Base-by-base conservation (phyloP, 2,113 vertebrate genomes). In the Elgaria multicarinata region DNA sequence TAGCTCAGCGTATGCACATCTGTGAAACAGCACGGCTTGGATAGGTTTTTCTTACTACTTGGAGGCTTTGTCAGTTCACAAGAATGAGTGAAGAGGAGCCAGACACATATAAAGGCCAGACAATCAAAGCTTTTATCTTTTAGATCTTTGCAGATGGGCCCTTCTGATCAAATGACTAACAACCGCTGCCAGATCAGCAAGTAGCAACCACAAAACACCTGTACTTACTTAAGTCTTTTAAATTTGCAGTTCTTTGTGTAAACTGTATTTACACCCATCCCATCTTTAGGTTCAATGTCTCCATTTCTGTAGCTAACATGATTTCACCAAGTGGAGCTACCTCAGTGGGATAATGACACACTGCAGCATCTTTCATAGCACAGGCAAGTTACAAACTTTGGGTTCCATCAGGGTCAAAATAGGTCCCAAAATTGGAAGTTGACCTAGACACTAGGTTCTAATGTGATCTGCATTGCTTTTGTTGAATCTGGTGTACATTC, bases 71-170 rank as follows among this genome's bases (percentile, higher is more conserved):
- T 86, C 95, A 94, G 93, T 95, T 92, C 92, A 82, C 6, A 1
- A 96, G 94, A 95, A 94, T 87, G 97, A 98, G 96, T 98, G 97
- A 98, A 97, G 97, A 97, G 94, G 92, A 91, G 96, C 97, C 97
- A 98, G 97, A 97, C 95, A 95, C 69, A 93, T 96, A 93, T 96
- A 96, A 97, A 96, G 96, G 95, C 91, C 95, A 81, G 91, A 95
- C 96, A 97, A 97, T 97, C 96, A 93, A 97, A 97, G 88, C 94
- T 92, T 95, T 92, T 92, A 96, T 95, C 95, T 90, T 92, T 96
- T 91, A 97, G 95, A 97, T 97, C 96, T 97, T 92, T 89, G 92
- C 97, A 98, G 98, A 98, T 98, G 96, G 94, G 93, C 92, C n/a
- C 90, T 96, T 97, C 95, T 95, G 94, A 95, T 94, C 94, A 93